phyloP scores from a whole-genome alignment of 2,888 invertebrate species.

The Torymus aiolomorphi region DNA sequence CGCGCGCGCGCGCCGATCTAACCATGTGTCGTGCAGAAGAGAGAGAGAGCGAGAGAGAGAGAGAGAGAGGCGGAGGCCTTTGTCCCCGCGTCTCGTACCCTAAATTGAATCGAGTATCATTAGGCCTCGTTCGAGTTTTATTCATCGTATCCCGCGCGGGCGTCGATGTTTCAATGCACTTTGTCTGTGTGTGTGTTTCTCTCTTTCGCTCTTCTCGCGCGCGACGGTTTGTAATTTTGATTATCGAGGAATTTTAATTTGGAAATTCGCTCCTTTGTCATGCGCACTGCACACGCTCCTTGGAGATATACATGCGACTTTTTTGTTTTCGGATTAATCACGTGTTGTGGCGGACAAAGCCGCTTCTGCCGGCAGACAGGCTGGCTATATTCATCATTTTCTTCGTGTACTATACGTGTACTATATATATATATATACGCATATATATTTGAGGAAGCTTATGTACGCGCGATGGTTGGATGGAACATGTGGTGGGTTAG shows the following conservation, averaged over 20 bases:
- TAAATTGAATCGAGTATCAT: constrained; percentile 55
- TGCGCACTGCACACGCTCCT: too few relatives aligned
- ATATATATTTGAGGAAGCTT: too few relatives aligned
- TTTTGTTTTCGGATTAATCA: too few relatives aligned
- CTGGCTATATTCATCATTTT: too few relatives aligned
- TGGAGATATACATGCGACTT: not conserved
- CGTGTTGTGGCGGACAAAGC: too few relatives aligned
- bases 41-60: constrained; percentile 28
- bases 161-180: constrained; percentile 23
- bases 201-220: not conserved
- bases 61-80: constrained; percentile 35
- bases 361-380: too few relatives aligned
- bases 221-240: constrained; percentile 27
- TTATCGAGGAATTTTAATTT: constrained; percentile 48
- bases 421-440: too few relatives aligned
- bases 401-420: too few relatives aligned
- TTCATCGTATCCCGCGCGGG: constrained; percentile 13
- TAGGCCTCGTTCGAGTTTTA: constrained; percentile 51
- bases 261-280: constrained; percentile 20
- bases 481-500: too few relatives aligned
- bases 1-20: constrained; percentile 16
- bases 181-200: not conserved
- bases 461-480: too few relatives aligned
- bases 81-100: constrained; percentile 53
- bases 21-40: constrained; percentile 19